phyloP scores from a whole-genome alignment of 2,797 vertebrate genomes.

The Acanthurus leucopareius region DNA sequence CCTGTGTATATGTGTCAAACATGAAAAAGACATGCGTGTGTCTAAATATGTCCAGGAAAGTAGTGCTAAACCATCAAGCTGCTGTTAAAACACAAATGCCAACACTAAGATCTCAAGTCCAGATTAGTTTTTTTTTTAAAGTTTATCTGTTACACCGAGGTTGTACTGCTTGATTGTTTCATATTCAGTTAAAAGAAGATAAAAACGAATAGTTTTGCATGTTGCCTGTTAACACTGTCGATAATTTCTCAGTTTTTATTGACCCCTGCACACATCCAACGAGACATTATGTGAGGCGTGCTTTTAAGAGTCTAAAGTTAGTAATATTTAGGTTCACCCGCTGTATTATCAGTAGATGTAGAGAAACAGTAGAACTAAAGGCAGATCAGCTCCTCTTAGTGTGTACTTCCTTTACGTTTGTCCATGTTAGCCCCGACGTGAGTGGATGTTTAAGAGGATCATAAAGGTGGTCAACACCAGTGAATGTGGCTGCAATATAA shows the following conservation, averaged over 20 bases:
- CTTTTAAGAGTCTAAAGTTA: constrained; percentile 39
- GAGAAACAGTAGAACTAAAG: constrained; percentile 29
- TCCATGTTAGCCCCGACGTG: constrained; percentile 7
- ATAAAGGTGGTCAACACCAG: constrained; percentile 6
- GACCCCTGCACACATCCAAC: constrained; percentile 33
- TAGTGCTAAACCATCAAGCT: constrained; percentile 50
- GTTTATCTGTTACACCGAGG: constrained; percentile 48
- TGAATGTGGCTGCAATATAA: constrained; percentile 27
- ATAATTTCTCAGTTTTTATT: constrained; percentile 48
- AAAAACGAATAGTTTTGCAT: constrained; percentile 71
- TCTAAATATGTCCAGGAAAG: constrained; percentile 48
- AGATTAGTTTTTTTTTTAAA: constrained; percentile 10
- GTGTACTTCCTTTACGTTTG: constrained; percentile 34
- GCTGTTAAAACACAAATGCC: constrained; percentile 56
- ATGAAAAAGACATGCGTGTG: constrained; percentile 40
- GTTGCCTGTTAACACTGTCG: constrained; percentile 76
- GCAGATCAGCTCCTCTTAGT: constrained; percentile 32
- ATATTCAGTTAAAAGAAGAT: constrained; percentile 51
- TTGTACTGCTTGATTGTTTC: constrained; percentile 55
- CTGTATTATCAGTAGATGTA: constrained; percentile 48
- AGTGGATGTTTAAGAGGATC: constrained; percentile 19
- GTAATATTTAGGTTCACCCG: constrained; percentile 46
- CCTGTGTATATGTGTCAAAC: constrained; percentile 61
- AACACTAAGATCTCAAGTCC: constrained; percentile 44
- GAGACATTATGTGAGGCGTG: constrained; percentile 42